Conservation (phyloP, 2,797 vertebrate species). For the Hippoglossus hippoglossus region DNA sequence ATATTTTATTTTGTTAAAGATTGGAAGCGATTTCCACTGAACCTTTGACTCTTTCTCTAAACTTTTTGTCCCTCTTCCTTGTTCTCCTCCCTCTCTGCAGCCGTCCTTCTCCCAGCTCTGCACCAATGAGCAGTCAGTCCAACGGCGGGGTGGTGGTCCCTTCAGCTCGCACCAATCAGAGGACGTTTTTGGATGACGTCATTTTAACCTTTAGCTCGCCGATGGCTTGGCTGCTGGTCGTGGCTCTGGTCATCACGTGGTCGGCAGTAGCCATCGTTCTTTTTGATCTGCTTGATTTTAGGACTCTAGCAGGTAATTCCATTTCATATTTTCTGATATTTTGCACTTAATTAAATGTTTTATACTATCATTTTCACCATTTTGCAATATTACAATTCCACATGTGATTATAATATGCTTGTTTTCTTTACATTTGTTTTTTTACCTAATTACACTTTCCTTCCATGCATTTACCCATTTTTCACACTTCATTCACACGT, state of each 20-base stretch:
- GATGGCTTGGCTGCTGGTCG: slow-evolving; percentile 94
- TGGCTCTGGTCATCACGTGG: slow-evolving; percentile 96
- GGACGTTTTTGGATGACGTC: slow-evolving; percentile 90
- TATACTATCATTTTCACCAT: not conserved
- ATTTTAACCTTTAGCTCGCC: slow-evolving; percentile 93
- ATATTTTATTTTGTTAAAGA: not conserved
- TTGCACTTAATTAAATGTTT: not conserved
- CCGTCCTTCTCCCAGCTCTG: slow-evolving; percentile 71
- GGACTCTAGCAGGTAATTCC: slow-evolving; percentile 89
- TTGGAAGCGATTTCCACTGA: not conserved
- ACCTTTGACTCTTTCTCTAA: too few relatives aligned
- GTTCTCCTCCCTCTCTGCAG: not conserved
- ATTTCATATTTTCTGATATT: not conserved
- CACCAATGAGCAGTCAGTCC: slow-evolving; percentile 88
- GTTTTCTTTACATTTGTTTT: slow-evolving; percentile 7
- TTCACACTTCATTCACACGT: slow-evolving; percentile 40
- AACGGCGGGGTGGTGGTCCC: slow-evolving; percentile 82
- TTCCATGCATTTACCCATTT: slow-evolving; percentile 37
- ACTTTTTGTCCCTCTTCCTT: not conserved
- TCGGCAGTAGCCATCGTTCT: slow-evolving; percentile 94
- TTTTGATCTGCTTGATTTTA: slow-evolving; percentile 96
- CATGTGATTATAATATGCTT: slow-evolving; percentile 38
- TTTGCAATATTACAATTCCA: slow-evolving; percentile 23
- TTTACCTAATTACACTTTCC: slow-evolving; percentile 25
- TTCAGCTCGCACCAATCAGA: slow-evolving; percentile 83